These are phyloP conservation scores for Macrotus californicus DNA, from an alignment of 2,113 vertebrate genomes.

Conservation along the genomic window DNA sequence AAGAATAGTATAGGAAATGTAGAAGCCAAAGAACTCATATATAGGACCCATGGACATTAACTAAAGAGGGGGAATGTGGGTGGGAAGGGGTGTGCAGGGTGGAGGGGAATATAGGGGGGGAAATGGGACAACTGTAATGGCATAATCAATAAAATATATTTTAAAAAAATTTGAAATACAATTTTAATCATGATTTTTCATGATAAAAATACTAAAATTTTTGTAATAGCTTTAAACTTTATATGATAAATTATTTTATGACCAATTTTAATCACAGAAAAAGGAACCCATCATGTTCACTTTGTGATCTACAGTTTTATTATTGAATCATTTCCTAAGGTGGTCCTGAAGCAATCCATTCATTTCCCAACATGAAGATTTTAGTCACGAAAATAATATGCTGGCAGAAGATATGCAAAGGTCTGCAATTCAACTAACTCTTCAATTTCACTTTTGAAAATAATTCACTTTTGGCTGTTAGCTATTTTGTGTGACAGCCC, in stretches of 20 bases:
- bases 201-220: neutral
- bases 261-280: neutral
- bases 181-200: neutral
- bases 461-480: neutral
- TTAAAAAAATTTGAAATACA: neutral
- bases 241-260: neutral
- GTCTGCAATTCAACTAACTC: neutral
- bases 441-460: constrained; percentile 46
- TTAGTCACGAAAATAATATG: neutral
- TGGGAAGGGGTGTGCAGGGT: no score
- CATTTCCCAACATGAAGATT: neutral
- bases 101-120: no score
- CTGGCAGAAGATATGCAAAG: neutral
- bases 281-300: neutral
- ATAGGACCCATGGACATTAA: no score
- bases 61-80: no score
- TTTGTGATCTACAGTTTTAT: neutral
- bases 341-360: neutral
- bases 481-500: constrained; percentile 18
- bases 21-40: no score
- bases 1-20: no score
- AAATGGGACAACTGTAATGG: no score
- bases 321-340: neutral
- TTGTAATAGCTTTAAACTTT: neutral
- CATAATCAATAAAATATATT: no score